These are phyloP conservation scores for Zeus faber DNA, from an alignment of 2,113 vertebrate genomes.

Conservation along the genomic window DNA sequence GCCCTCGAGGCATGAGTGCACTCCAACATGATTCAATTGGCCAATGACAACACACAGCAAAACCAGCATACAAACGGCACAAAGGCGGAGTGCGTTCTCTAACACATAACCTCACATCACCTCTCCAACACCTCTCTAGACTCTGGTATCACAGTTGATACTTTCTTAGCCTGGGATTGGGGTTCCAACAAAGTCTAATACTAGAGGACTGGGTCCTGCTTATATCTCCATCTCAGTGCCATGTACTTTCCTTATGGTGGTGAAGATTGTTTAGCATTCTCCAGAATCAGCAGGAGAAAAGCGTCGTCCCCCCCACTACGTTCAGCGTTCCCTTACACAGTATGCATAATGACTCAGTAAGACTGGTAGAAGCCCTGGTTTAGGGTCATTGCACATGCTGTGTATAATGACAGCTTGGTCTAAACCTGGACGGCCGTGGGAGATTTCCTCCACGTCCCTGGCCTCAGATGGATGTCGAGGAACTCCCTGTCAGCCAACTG, in stretches of 20 bases:
- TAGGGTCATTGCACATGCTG: conserved; percentile 21
- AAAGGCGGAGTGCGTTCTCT: conserved; percentile 28
- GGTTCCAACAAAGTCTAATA: no score
- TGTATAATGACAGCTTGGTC: conserved; percentile 33
- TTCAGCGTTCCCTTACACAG: conserved; percentile 27
- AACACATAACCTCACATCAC: conserved; percentile 32
- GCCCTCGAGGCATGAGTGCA: conserved; percentile 57
- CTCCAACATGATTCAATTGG: conserved; percentile 37
- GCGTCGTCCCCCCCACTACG: background rate
- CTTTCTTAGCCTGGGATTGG: no score
- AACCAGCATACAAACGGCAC: conserved; percentile 28
- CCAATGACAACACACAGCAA: conserved; percentile 40
- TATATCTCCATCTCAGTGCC: no score
- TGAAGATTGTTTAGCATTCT: no score
- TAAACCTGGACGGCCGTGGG: no score
- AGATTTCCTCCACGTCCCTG: conserved; percentile 43
- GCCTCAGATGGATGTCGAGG: conserved; percentile 29
- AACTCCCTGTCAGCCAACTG: conserved; percentile 35
- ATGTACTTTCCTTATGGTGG: no score
- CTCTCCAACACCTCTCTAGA: background rate
- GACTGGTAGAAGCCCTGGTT: background rate
- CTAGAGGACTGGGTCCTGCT: no score
- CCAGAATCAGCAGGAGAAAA: no score
- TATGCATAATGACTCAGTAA: conserved; percentile 19
- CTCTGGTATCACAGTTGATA: no score